Conservation (phyloP, 2,797 vertebrate genomes). For the Oryzias sinensis region DNA sequence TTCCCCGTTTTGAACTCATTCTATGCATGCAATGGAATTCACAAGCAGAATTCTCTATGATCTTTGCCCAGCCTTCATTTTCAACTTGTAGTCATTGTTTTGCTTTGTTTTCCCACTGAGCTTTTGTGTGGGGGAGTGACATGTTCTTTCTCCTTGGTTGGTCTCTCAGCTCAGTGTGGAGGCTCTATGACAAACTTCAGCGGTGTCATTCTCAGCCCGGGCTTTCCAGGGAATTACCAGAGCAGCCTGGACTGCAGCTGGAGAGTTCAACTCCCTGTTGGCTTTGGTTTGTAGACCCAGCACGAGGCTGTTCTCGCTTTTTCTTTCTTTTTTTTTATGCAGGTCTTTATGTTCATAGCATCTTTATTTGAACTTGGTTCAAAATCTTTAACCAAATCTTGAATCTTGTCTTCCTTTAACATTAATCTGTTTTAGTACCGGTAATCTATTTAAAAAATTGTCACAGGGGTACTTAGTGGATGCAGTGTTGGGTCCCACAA, state of each 20-base stretch:
- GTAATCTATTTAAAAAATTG: too few relatives aligned
- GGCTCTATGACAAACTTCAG: constrained; percentile 90
- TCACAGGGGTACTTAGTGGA: too few relatives aligned
- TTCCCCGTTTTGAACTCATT: not conserved
- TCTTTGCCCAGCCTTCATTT: constrained; percentile 19
- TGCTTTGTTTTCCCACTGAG: constrained; percentile 37
- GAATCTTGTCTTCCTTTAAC: too few relatives aligned
- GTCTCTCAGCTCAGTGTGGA: constrained; percentile 88
- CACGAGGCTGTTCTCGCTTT: constrained; percentile 1
- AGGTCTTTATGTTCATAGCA: constrained; percentile 1
- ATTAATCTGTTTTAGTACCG: too few relatives aligned
- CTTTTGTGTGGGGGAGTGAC: constrained; percentile 35
- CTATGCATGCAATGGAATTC: not conserved
- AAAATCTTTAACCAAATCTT: too few relatives aligned
- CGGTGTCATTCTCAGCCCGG: constrained; percentile 94
- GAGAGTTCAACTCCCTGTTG: constrained; percentile 91
- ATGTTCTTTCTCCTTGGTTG: constrained; percentile 64
- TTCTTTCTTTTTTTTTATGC: not conserved
- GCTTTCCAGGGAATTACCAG: constrained; percentile 96
- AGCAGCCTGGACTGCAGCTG: constrained; percentile 96
- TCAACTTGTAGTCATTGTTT: constrained; percentile 24
- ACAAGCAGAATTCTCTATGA: constrained; percentile 13
- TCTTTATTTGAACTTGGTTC: too few relatives aligned
- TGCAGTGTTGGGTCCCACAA: too few relatives aligned
- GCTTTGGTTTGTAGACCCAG: constrained; percentile 83